Conservation (phyloP, 2,113 vertebrate genomes). For the Hippocampus guttulatus region DNA sequence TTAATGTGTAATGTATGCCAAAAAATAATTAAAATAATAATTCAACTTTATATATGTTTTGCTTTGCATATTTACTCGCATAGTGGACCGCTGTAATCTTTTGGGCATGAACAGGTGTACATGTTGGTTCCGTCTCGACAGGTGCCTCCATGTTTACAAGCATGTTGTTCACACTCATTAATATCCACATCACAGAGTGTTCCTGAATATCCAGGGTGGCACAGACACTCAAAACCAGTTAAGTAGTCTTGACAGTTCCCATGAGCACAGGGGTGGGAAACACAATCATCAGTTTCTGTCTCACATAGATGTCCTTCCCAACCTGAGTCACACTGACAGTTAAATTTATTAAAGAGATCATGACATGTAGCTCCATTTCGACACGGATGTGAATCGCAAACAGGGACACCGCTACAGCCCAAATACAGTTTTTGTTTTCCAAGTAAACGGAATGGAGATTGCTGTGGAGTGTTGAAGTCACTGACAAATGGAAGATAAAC, state of each 20-base stretch:
- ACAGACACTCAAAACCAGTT: slow-evolving; percentile 79
- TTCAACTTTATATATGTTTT: background rate
- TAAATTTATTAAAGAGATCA: slow-evolving; percentile 81
- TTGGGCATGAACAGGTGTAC: slow-evolving; percentile 78
- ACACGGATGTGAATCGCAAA: slow-evolving; percentile 79
- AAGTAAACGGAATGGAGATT: slow-evolving; percentile 68
- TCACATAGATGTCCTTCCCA: slow-evolving; percentile 82
- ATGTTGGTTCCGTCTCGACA: slow-evolving; percentile 74
- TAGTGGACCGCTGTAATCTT: slow-evolving; percentile 68
- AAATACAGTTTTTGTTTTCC: slow-evolving; percentile 29
- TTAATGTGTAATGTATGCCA: too few relatives aligned
- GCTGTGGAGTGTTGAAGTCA: slow-evolving; percentile 55
- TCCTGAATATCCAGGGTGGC: slow-evolving; percentile 77
- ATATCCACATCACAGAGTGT: slow-evolving; percentile 76
- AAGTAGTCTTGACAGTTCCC: slow-evolving; percentile 76
- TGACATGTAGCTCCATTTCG: slow-evolving; percentile 70
- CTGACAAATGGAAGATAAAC: slow-evolving; percentile 77
- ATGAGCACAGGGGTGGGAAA: slow-evolving; percentile 74
- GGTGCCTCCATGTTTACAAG: slow-evolving; percentile 77
- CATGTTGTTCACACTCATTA: slow-evolving; percentile 77
- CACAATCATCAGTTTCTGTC: slow-evolving; percentile 77
- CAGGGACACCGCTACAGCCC: slow-evolving; percentile 75
- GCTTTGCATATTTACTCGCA: slow-evolving; percentile 78
- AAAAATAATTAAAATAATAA: background rate
- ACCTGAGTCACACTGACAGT: slow-evolving; percentile 74